Conservation (phyloP, 2,113 vertebrate species). For the Chlamydotis undulata region DNA sequence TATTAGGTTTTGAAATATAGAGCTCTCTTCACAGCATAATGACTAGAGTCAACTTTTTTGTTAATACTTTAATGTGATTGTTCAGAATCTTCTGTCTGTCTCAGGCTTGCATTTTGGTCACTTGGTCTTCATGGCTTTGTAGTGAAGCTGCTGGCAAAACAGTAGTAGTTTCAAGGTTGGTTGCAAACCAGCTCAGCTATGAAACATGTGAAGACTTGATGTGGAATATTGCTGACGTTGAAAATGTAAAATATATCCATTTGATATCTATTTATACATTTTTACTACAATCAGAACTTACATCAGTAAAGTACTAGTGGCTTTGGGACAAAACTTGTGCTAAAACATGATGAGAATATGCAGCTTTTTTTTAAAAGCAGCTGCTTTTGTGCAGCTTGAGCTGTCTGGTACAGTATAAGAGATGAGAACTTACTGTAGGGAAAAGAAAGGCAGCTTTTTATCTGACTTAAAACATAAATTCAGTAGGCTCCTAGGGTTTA, state of each 20-base stretch:
- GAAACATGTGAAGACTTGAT: neutral
- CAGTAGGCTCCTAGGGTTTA: neutral
- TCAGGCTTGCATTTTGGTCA: neutral
- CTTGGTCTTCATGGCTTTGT: neutral
- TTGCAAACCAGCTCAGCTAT: neutral
- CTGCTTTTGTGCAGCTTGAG: neutral
- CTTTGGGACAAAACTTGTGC: neutral
- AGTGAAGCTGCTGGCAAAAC: neutral
- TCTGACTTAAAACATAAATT: neutral
- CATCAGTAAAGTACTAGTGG: neutral
- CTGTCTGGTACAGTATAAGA: neutral
- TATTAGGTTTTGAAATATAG: neutral
- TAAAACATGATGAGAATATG: neutral
- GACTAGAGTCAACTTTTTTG: neutral
- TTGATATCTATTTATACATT: neutral
- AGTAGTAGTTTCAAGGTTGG: neutral
- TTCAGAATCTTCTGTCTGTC: neutral
- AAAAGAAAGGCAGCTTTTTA: neutral
- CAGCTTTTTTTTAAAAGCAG: neutral
- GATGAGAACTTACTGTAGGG: neutral
- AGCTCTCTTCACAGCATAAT: constrained; percentile 31
- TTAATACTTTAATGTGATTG: neutral
- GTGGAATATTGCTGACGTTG: neutral
- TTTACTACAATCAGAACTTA: neutral
- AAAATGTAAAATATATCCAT: neutral